These are phyloP conservation scores for Lobophora halterata DNA, from an alignment of 2,888 invertebrate species.

Conservation along the genomic window DNA sequence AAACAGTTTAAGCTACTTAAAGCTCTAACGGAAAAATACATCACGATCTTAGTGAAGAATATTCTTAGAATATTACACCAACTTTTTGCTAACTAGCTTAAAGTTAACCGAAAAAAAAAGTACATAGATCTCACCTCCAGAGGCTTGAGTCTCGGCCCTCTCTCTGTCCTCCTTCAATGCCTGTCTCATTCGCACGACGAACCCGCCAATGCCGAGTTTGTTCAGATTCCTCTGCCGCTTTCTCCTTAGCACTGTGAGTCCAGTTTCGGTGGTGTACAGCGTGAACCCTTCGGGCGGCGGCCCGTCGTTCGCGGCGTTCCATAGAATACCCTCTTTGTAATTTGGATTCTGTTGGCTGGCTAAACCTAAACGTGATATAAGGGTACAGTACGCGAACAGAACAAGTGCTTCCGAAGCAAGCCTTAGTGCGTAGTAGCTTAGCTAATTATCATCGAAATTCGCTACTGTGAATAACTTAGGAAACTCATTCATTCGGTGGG, in stretches of 20 bases:
- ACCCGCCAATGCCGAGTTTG: constrained; percentile 94
- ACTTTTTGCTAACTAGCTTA: too few relatives aligned
- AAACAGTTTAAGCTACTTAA: too few relatives aligned
- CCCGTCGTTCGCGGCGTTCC: constrained; percentile 88
- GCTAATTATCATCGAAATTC: too few relatives aligned
- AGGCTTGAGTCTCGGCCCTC: constrained; percentile 55
- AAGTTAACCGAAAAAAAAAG: constrained; percentile 1
- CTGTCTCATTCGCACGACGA: constrained; percentile 88
- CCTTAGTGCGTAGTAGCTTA: too few relatives aligned
- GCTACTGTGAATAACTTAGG: too few relatives aligned
- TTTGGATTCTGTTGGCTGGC: constrained; percentile 39
- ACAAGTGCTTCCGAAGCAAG: too few relatives aligned
- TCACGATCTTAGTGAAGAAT: too few relatives aligned
- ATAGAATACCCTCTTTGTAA: constrained; percentile 91
- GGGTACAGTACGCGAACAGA: too few relatives aligned
- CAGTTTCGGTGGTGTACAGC: constrained; percentile 89
- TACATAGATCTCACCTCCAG: constrained; percentile 51
- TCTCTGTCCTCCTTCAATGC: constrained; percentile 67
- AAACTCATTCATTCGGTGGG: too few relatives aligned
- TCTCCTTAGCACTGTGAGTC: constrained; percentile 88
- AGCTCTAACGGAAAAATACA: too few relatives aligned
- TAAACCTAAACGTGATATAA: too few relatives aligned
- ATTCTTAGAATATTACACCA: too few relatives aligned
- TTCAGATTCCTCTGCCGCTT: constrained; percentile 94
- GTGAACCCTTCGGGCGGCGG: constrained; percentile 92